Conservation (phyloP, 1,140 invertebrate species). For the Ceratosolen solmsi region DNA sequence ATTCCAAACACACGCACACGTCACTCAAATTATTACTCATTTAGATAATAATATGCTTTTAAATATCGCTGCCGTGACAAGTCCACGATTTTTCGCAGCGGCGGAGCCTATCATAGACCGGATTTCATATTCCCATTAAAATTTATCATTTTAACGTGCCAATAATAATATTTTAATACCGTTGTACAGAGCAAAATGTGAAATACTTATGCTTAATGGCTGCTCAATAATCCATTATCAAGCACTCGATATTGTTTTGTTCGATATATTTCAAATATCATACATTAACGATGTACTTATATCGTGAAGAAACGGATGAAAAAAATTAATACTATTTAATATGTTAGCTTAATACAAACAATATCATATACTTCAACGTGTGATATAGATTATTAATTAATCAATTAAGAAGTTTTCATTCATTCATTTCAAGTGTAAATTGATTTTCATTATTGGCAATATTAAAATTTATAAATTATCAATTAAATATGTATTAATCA, state of each 20-base stretch:
- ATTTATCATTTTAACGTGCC: not conserved
- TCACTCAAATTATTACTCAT: constrained; percentile 29
- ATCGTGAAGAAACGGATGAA: too few species aligned
- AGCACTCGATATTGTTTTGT: too few species aligned
- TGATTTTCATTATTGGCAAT: not conserved
- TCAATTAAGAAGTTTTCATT: too few species aligned
- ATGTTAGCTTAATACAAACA: not conserved
- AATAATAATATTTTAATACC: not conserved
- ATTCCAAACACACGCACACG: not conserved
- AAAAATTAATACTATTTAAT: not conserved
- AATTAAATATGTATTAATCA: too few species aligned
- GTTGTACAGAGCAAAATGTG: not conserved
- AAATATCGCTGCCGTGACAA: constrained; percentile 68
- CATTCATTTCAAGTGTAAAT: not conserved
- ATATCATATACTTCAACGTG: not conserved
- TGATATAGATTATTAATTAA: not conserved
- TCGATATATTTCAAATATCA: too few species aligned
- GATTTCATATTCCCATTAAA: not conserved
- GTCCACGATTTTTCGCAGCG: constrained; percentile 59
- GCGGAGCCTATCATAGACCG: constrained; percentile 58
- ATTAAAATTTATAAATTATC: not conserved
- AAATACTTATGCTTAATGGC: not conserved
- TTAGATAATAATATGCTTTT: constrained; percentile 36
- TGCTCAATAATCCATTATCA: too few species aligned
- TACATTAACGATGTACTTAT: too few species aligned